These are phyloP conservation scores for Strigamia crassipes DNA, from an alignment of 2,888 invertebrate genomes.

Conservation along the genomic window DNA sequence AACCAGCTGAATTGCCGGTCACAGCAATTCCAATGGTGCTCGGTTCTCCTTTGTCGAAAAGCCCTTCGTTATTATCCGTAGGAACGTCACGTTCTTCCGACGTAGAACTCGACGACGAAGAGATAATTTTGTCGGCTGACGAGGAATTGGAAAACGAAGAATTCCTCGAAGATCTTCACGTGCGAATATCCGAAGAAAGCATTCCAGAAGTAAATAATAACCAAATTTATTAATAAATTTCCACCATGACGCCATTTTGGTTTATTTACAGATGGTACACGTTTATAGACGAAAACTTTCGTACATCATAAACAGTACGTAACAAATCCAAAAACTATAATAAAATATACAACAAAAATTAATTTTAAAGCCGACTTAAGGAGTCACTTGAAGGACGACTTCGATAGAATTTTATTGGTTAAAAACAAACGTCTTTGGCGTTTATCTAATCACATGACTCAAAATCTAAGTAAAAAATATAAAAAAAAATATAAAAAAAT, in stretches of 20 bases:
- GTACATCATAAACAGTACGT: background rate
- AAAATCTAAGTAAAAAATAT: background rate
- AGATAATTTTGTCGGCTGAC: background rate
- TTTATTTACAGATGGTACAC: background rate
- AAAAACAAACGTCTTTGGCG: constrained; percentile 32
- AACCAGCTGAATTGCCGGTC: background rate
- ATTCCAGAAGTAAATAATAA: background rate
- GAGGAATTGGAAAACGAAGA: background rate
- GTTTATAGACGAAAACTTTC: background rate
- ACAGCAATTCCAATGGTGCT: background rate
- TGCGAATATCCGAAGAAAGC: background rate
- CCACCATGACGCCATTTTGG: too few relatives aligned
- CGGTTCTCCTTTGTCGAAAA: background rate
- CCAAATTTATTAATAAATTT: too few relatives aligned
- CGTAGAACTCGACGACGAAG: background rate
- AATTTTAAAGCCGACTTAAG: background rate
- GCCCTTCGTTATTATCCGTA: background rate
- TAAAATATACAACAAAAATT: too few relatives aligned
- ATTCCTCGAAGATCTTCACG: background rate
- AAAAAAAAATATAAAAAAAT: background rate
- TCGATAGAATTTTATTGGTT: constrained; percentile 3
- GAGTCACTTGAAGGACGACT: background rate
- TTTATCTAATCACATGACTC: constrained; percentile 2
- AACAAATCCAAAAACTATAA: too few relatives aligned
- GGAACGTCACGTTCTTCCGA: background rate